Percentiles rank a stretch among this genome's conserved stretches.
Evolutionary conservation across 2,797 vertebrate species (phyloP).

Genomic region (Sebastiscus albofasciatus): DNA sequence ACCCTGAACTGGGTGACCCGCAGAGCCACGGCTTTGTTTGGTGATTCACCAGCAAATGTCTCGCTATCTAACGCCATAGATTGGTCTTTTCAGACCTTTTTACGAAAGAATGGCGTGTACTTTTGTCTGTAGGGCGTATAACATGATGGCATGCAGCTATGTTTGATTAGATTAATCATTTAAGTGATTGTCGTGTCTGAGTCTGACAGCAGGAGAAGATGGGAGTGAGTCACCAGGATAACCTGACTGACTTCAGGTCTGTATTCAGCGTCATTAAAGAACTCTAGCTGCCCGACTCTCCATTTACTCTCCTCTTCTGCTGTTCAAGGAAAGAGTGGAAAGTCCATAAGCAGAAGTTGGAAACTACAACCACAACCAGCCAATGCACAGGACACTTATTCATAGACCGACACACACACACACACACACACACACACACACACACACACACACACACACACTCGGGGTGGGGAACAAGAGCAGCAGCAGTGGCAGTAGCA

Average conservation of each 20-base stretch:
- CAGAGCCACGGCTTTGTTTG: constrained; percentile 9
- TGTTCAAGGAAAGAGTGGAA: constrained; percentile 72
- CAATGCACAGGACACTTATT: constrained; percentile 76
- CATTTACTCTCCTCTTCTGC: constrained; percentile 51
- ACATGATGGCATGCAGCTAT: constrained; percentile 3
- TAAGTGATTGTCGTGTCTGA: constrained; percentile 11
- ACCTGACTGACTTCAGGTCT: neutral
- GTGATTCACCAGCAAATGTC: constrained; percentile 2
- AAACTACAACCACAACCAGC: constrained; percentile 76
- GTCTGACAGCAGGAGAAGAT: constrained; percentile 16
- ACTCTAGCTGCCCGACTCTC: constrained; percentile 33
- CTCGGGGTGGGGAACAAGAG: constrained; percentile 64
- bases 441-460: constrained; percentile 27
- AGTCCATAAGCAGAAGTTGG: constrained; percentile 76
- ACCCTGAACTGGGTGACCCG: constrained; percentile 45
- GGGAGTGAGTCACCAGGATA: constrained; percentile 35
- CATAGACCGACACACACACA: constrained; percentile 53
- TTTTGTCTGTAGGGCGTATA: constrained; percentile 14
- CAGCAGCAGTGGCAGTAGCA: constrained; percentile 72
- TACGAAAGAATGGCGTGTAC: constrained; percentile 9
- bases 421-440: constrained; percentile 26
- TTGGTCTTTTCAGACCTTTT: neutral
- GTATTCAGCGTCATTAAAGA: constrained; percentile 33
- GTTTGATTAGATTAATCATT: constrained; percentile 13
- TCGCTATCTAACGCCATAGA: neutral